These are phyloP conservation scores for Copidosoma floridanum DNA, from an alignment of 1,140 invertebrate species.

Conservation along the genomic window DNA sequence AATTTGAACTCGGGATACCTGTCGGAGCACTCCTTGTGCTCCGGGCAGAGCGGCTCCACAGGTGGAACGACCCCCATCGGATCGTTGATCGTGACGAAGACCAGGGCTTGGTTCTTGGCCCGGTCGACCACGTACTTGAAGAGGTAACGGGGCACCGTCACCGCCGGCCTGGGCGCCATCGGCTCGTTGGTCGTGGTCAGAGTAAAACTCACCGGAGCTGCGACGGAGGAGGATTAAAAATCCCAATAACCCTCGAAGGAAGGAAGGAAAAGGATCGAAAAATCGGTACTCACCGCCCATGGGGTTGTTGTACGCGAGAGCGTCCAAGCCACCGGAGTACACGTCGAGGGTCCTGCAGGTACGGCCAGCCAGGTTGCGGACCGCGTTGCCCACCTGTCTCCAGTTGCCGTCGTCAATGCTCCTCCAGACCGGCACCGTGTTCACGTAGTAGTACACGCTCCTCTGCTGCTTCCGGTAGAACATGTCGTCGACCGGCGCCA, in stretches of 20 bases:
- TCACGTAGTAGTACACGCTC: slow-evolving; percentile 13
- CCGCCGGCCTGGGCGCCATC: slow-evolving; percentile 40
- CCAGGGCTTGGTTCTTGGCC: slow-evolving; percentile 53
- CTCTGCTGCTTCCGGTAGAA: slow-evolving; percentile 11
- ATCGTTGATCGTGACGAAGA: slow-evolving; percentile 64
- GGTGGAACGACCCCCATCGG: slow-evolving; percentile 46
- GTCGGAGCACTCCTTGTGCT: background rate
- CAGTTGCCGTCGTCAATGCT: slow-evolving; percentile 67
- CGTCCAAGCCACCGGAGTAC: slow-evolving; percentile 52
- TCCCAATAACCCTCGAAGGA: too few species aligned
- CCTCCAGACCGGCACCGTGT: slow-evolving; percentile 56
- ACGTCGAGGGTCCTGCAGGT: slow-evolving; percentile 44
- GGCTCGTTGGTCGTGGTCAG: background rate
- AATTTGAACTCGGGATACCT: slow-evolving; percentile 10
- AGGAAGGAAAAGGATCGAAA: too few species aligned
- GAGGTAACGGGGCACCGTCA: slow-evolving; percentile 60
- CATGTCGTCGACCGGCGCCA: slow-evolving; percentile 37
- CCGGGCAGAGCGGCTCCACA: background rate
- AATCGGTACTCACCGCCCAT: too few species aligned
- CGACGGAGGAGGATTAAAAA: too few species aligned
- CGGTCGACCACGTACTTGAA: slow-evolving; percentile 63
- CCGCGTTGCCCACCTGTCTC: slow-evolving; percentile 54
- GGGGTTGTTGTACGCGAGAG: background rate
- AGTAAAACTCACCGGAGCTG: too few species aligned
- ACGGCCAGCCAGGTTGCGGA: slow-evolving; percentile 42